Conservation (phyloP, 2,797 vertebrate species). For the Danio choprae region DNA sequence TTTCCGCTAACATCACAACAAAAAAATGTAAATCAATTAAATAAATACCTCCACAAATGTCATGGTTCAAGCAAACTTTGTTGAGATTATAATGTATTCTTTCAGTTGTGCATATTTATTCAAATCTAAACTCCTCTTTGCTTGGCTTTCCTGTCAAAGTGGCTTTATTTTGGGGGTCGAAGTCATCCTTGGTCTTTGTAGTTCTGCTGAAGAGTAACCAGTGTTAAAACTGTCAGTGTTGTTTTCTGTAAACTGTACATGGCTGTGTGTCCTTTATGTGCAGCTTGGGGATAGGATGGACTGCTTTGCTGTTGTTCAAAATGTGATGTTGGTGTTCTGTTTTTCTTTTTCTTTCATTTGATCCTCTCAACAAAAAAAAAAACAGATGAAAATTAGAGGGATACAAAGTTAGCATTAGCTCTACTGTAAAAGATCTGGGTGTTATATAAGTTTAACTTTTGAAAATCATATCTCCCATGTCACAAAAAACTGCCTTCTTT, state of each 20-base stretch:
- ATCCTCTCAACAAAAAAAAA: neutral
- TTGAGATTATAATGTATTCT: too few species aligned
- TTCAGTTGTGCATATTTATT: neutral
- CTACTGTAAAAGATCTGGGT: too few species aligned
- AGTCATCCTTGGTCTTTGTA: neutral
- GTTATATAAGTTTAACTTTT: too few species aligned
- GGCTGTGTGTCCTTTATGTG: neutral
- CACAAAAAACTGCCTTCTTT: too few species aligned
- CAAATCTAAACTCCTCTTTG: neutral
- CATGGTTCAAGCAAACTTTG: too few species aligned
- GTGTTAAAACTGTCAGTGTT: neutral
- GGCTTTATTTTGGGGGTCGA: neutral
- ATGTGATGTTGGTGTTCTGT: neutral
- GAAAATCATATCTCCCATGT: too few species aligned
- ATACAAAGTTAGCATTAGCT: too few species aligned
- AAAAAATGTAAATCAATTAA: too few species aligned
- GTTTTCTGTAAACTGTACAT: neutral
- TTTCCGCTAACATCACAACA: too few species aligned
- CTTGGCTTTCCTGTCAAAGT: neutral
- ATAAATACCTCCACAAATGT: too few species aligned
- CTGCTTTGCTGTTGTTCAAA: conserved; percentile 2
- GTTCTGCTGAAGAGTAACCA: neutral
- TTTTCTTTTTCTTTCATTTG: neutral
- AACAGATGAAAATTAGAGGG: too few species aligned
- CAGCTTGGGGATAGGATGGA: neutral